Evolutionary conservation across 1,140 invertebrate genomes (phyloP), one percentile per base, ranked within the genome.

Genomic region (Drosophila pachea): DNA sequence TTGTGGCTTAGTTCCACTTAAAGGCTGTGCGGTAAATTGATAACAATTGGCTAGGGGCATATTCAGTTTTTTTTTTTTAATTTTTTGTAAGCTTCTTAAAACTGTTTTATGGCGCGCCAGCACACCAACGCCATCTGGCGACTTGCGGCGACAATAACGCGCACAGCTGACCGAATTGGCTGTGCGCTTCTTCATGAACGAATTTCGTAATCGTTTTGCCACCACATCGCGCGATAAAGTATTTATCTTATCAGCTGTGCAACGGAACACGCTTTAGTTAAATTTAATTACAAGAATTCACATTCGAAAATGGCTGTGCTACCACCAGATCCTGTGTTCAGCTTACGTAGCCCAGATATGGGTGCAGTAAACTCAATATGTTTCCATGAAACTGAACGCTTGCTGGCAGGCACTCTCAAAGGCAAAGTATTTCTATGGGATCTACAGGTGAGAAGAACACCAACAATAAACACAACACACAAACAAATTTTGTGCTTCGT

Each of bases 351-450:
- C 62, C 90, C 92, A n/a, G 92, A 93, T 62, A 93, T 94, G 91
- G 92, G 91, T 35, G 91, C 92, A 47, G 91, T 94, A 12, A 93
- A 94, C 78, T 92, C 92, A 68, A 76, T 94, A 52, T 92, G 92
- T 73, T 94, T 94, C 75, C 91, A 92, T 82, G 90, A 90, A 33
- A 89, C 91, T 58, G 92, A 94, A 87, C 91, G 92, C 86, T 90
- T 94, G 76, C 91, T 94, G 79, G 93, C 93, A 72, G 93, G 93
- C 54, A 92, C 93, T 33, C 91, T 93, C 86, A 92, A 91, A 83
- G 94, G 94, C 66, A 92, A 90, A 81, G 91, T 94, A 74, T 92
- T 93, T 90, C 91, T 94, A 84, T 94, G 93, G 93, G 92, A 94
- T 89, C 90, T 94, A 87, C 92, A 93, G 90, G 94, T 94, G 90